Conservation (phyloP, 2,888 invertebrate species). For the Ecliptopera silaceata region DNA sequence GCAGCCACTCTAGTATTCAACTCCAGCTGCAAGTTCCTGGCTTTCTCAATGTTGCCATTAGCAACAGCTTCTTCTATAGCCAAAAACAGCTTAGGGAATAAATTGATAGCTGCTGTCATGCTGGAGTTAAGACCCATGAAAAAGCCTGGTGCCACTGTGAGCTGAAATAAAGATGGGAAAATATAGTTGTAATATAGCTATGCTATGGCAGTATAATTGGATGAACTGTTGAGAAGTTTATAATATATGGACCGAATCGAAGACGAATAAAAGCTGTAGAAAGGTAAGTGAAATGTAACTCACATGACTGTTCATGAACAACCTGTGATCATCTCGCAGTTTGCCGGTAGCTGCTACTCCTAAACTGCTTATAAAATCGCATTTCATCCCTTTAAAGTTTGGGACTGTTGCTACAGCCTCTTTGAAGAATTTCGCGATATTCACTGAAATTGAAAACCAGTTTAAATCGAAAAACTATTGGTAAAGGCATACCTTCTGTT, state of each 20-base stretch:
- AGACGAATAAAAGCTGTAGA: too few relatives aligned
- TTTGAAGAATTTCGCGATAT: slow-evolving; percentile 84
- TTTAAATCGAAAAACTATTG: not conserved
- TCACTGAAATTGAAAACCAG: slow-evolving; percentile 65
- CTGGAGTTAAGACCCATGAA: slow-evolving; percentile 84
- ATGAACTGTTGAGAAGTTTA: too few relatives aligned
- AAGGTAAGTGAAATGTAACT: slow-evolving; percentile 16
- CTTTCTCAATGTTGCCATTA: slow-evolving; percentile 12
- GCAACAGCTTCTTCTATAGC: slow-evolving; percentile 5
- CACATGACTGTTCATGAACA: slow-evolving; percentile 33
- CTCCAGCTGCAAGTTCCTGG: slow-evolving; percentile 18
- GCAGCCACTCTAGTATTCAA: slow-evolving; percentile 25
- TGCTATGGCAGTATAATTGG: too few relatives aligned
- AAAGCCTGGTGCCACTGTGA: slow-evolving; percentile 65
- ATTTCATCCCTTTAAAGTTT: slow-evolving; percentile 83
- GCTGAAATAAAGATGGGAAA: too few relatives aligned
- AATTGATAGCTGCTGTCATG: slow-evolving; percentile 84
- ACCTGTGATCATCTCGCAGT: slow-evolving; percentile 23
- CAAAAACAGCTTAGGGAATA: slow-evolving; percentile 63
- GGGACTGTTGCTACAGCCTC: slow-evolving; percentile 81
- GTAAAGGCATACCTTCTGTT: too few relatives aligned
- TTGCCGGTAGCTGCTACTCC: slow-evolving; percentile 19
- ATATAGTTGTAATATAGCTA: too few relatives aligned
- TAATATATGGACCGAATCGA: too few relatives aligned
- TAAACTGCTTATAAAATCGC: slow-evolving; percentile 22